Evolutionary conservation across 2,888 invertebrate genomes (phyloP), one percentile per base, ranked within the genome.

Genomic region (Oconnorella tubifera): DNA sequence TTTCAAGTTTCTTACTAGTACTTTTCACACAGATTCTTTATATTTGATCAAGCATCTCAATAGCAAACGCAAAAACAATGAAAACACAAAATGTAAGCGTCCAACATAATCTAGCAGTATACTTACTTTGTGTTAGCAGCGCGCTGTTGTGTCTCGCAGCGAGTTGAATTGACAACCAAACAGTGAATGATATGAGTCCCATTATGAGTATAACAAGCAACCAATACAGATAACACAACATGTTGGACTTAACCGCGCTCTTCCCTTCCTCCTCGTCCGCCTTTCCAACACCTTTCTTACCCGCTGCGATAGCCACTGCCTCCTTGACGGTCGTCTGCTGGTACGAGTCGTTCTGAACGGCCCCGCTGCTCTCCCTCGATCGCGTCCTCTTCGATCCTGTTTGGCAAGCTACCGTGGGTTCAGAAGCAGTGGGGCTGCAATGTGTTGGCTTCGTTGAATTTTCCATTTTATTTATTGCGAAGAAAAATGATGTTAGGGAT

Each of bases 211-310:
- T 48, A 6, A 68, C 67, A 49, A 68, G 58, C 33, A 67, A n/a
- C 63, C 60, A 62, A 29, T 68, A 68, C 48, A 66, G 60, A 59
- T 64, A 68, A 58, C 68, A 68, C n/a, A 68, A 51, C 65, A 65
- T 65, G 58, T 65, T 65, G 6, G 65, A 65, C 33, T 55, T 51
- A 33, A 65, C 56, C 27, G 33, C 59, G n/a, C 56, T 65, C 29
- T 56, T 48, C 19, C 60, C 62, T 31, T 62, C 62, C 23, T 65
- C 65, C 33, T 62, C 65, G 25, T 56, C 50, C 28, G 53, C 56
- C 4, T 56, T 56, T 50, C 57, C 63, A 31, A 40, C 40, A 40
- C 40, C 59, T 40, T 65, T 65, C 62, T 65, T 65, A 25, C 65
- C 65, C 2, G 65, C 65, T 19, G 65, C 65, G 29, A 65, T 65